A percentile compares a stretch with the other conserved stretches of the same genome.
Evolutionary conservation across 2,888 invertebrate species (phyloP).

Genomic region (Eristalis tenax): DNA sequence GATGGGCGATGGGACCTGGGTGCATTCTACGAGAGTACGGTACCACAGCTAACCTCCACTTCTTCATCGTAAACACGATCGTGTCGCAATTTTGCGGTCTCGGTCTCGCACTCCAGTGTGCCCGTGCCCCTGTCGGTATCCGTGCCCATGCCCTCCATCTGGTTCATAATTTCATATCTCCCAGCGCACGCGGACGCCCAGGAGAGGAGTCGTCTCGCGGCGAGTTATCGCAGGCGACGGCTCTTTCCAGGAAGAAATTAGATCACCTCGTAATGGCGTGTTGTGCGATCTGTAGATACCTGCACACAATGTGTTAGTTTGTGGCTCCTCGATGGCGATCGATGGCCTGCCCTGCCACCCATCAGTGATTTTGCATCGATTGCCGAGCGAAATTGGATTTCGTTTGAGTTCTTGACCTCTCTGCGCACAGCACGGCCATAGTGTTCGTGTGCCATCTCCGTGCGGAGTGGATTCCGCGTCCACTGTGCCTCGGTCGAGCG

Average conservation of each 20-base stretch:
- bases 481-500: constrained; percentile 32
- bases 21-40: constrained; percentile 54
- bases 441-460: constrained; percentile 20
- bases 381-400: constrained; percentile 63
- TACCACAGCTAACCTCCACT: constrained; percentile 44
- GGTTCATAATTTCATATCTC: constrained; percentile 63
- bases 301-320: constrained; percentile 35
- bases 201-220: background rate
- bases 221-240: constrained; percentile 68
- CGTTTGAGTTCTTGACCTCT: constrained; percentile 68
- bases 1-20: constrained; percentile 22
- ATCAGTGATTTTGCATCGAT: constrained; percentile 26
- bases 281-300: constrained; percentile 49
- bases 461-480: background rate
- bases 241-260: constrained; percentile 71
- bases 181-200: constrained; percentile 30
- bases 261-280: constrained; percentile 69
- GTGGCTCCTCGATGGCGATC: constrained; percentile 22
- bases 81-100: constrained; percentile 70
- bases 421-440: background rate
- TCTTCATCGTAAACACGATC: constrained; percentile 57
- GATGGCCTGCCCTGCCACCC: constrained; percentile 29
- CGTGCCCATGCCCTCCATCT: constrained; percentile 29
- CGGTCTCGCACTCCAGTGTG: constrained; percentile 40
- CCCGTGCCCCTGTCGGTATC: background rate